phyloP scores from a whole-genome alignment of 2,888 invertebrate genomes.

The Nasonia oneida region DNA sequence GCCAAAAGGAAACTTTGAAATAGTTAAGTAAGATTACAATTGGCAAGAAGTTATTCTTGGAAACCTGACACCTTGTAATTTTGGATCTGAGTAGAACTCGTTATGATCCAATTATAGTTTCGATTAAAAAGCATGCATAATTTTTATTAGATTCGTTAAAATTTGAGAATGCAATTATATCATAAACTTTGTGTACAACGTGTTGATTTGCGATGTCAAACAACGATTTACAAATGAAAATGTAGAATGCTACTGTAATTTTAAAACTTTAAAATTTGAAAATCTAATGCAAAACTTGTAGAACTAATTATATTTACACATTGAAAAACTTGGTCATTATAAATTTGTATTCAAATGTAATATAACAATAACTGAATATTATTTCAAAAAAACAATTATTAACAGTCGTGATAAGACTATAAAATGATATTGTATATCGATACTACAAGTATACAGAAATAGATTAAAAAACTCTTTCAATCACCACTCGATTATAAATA shows the following conservation, averaged over 20 bases:
- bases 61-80: constrained; percentile 52
- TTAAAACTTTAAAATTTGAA: constrained; percentile 8
- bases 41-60: not conserved
- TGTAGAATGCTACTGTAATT: not conserved
- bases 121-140: constrained; percentile 32
- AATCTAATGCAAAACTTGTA: constrained; percentile 7
- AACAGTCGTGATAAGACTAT: not conserved
- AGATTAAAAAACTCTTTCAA: constrained; percentile 36
- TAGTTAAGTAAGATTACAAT: constrained; percentile 4
- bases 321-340: not conserved
- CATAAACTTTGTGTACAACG: constrained; percentile 20
- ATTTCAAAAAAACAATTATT: not conserved
- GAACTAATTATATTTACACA: constrained; percentile 33
- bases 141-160: constrained; percentile 7
- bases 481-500: constrained; percentile 22
- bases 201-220: not conserved
- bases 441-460: constrained; percentile 40
- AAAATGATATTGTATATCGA: not conserved
- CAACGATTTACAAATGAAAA: constrained; percentile 7
- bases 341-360: not conserved
- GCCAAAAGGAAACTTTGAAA: not conserved
- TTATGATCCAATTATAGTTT: constrained; percentile 17
- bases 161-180: constrained; percentile 14
- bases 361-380: not conserved
- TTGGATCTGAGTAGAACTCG: not conserved